Evolutionary conservation across 30 jellyfish, hydroid and myxozoan genomes (phyloP).

Genomic region (Aurelia coerulea): DNA sequence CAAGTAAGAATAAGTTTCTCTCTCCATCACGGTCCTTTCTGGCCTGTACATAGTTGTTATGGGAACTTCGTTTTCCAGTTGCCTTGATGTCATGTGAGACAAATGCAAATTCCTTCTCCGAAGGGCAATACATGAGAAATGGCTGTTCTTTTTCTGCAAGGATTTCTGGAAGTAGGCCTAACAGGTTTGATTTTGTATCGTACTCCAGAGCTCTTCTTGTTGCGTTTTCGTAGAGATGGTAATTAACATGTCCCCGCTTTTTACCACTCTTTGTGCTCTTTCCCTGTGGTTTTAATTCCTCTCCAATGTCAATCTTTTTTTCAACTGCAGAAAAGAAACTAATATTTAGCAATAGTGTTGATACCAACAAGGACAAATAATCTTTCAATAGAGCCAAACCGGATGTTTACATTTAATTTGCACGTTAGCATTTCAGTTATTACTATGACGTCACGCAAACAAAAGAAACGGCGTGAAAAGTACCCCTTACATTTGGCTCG

Average conservation of each 20-base stretch:
- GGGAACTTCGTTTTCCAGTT: not conserved
- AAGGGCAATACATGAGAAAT: constrained; percentile 5
- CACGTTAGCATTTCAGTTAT: too few species aligned
- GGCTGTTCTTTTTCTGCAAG: constrained; percentile 9
- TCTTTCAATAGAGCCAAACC: too few species aligned
- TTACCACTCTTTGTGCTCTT: constrained; percentile 10
- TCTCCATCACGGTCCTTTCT: constrained; percentile 10
- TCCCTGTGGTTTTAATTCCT: not conserved
- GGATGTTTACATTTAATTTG: too few species aligned
- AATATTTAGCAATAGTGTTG: too few species aligned
- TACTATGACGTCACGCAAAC: too few species aligned
- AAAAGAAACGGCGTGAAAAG: too few species aligned
- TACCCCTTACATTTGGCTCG: too few species aligned
- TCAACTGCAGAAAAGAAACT: too few species aligned
- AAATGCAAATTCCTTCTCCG: not conserved
- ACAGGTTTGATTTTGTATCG: constrained; percentile 26
- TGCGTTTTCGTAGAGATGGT: not conserved
- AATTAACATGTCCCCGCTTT: constrained; percentile 1
- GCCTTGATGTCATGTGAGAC: constrained; percentile 29
- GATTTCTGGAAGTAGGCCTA: constrained; percentile 21
- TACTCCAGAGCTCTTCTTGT: constrained; percentile 1
- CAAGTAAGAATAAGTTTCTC: constrained; percentile 3
- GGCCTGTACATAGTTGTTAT: constrained; percentile 18
- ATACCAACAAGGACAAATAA: too few species aligned
- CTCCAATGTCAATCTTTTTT: too few species aligned